Evolutionary conservation across 1,140 invertebrate genomes (phyloP), one percentile per base, ranked within the genome.

Genomic region (Drosophila lacteicornis): DNA sequence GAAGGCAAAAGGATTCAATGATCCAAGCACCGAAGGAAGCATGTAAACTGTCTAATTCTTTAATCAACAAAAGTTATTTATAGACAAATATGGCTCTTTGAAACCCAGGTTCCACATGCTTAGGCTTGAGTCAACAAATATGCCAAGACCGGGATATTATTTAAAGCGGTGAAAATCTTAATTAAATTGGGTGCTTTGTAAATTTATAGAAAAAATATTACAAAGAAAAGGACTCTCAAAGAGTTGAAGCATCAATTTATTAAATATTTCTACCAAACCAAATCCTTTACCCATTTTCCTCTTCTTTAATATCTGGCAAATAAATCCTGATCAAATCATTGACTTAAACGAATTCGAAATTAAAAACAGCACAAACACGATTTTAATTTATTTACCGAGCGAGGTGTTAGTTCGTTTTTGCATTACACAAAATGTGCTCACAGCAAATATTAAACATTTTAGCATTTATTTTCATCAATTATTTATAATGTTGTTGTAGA

Each of bases 61-160:
- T 68, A 70, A 68, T 56, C 49, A 70, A 70, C 63, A 69, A 13
- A 17, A 68, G 22, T 9, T 70, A 53, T 68, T 68, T 70, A 33
- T 47, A 12, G 8, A 22, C 27, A 60, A 33, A 43, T 25, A 45
- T 36, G 15, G 4, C n/a, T 45, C 25, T 11, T 36, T 7, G n/a
- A 17, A 33, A 19, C 25, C 25, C 5, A 11, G 25, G 15, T 3
- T 50, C 27, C 47, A 27, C 47, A 50, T 30, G 25, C 27, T 33
- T 30, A 15, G 13, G 6, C 7, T 4, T 15, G 13, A 27, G 47
- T 49, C 22, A 13, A 9, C 25, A 27, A 42, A 42, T 42, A 15
- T n/a, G 40, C 5, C 15, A 15, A 42, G 5, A 7, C 45, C 45
- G 17, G 17, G 17, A 36, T 36, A 9, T 12, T 17, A 22, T 3